These are phyloP conservation scores for Protonibea diacanthus DNA, from an alignment of 2,797 vertebrate species.

Conservation along the genomic window DNA sequence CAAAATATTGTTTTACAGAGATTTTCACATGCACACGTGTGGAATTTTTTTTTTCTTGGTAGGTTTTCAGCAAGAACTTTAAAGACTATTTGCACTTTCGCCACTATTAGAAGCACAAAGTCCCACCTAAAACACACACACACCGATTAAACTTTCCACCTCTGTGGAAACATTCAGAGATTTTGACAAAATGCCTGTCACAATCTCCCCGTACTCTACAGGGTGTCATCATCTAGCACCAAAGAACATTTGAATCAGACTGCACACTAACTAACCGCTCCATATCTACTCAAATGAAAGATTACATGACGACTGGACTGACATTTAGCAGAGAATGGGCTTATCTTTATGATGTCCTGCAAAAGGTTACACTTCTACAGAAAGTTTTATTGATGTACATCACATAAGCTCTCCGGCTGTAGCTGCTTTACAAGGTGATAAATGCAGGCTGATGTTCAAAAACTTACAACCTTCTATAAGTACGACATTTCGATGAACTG, in stretches of 20 bases:
- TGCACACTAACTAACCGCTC: not conserved
- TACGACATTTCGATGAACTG: not conserved
- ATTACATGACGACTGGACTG: not conserved
- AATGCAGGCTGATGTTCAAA: not conserved
- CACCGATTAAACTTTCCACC: not conserved
- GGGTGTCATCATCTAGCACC: not conserved
- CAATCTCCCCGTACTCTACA: not conserved
- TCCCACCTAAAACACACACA: not conserved
- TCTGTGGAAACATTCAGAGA: not conserved
- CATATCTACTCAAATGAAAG: not conserved
- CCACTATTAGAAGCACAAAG: not conserved
- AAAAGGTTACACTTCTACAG: not conserved
- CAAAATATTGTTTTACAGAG: not conserved
- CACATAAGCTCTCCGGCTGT: slow-evolving; percentile 4
- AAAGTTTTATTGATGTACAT: slow-evolving; percentile 20
- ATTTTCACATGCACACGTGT: too few relatives aligned
- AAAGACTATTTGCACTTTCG: not conserved
- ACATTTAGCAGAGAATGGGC: not conserved
- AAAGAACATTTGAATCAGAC: not conserved
- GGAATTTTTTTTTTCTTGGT: too few relatives aligned
- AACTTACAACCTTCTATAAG: slow-evolving; percentile 2
- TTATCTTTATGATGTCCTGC: slow-evolving; percentile 51
- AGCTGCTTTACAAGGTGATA: slow-evolving; percentile 33
- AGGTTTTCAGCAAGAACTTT: not conserved
- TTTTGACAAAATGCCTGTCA: not conserved